phyloP scores from a whole-genome alignment of 1,140 invertebrate species.

The Apis laboriosa region DNA sequence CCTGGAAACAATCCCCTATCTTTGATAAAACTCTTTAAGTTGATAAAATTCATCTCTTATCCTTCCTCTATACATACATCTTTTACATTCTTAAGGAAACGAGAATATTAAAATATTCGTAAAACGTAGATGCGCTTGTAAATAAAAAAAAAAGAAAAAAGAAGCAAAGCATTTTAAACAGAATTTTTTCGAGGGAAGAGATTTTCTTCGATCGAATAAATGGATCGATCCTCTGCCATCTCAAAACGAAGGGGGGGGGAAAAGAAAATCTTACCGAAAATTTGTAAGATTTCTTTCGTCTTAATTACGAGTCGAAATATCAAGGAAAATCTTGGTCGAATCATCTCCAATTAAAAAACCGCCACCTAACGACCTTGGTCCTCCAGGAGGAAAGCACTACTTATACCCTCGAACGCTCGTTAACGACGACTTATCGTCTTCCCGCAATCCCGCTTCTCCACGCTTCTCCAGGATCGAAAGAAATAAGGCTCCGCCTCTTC shows the following conservation, averaged over 20 bases:
- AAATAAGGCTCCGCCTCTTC: neutral
- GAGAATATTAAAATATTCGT: neutral
- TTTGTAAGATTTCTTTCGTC: neutral
- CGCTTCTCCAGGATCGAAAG: neutral
- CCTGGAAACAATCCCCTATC: too few species aligned
- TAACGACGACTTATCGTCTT: conserved; percentile 16
- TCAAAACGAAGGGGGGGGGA: too few species aligned
- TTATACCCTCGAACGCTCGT: conserved; percentile 10
- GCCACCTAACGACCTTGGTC: neutral
- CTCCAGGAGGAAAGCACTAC: conserved; percentile 5
- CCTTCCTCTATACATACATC: too few species aligned
- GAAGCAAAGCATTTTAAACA: too few species aligned
- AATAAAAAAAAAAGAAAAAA: too few species aligned
- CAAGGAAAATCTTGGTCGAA: neutral
- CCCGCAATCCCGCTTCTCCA: too few species aligned
- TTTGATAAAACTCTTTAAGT: too few species aligned
- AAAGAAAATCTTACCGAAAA: neutral
- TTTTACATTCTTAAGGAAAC: neutral
- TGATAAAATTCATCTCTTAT: too few species aligned
- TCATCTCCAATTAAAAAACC: conserved; percentile 21
- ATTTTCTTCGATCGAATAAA: too few species aligned
- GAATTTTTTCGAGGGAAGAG: too few species aligned
- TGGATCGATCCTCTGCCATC: neutral
- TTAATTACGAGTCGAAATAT: neutral
- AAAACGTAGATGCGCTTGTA: too few species aligned